phyloP scores from a whole-genome alignment of 2,113 vertebrate genomes.

The Tetrax tetrax region DNA sequence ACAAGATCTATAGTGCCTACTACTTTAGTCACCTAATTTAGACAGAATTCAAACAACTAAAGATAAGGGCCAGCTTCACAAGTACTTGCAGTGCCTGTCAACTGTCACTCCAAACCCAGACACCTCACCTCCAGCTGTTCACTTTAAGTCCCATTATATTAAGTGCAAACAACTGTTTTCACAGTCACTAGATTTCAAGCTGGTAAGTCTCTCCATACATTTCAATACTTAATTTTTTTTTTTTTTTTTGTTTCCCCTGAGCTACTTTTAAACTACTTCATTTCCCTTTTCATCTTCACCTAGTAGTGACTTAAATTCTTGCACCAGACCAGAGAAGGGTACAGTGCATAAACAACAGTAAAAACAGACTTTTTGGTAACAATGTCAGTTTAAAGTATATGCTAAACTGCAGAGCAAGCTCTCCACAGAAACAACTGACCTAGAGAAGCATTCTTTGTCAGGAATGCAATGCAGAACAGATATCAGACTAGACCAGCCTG shows the following conservation, averaged over 20 bases:
- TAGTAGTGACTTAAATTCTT: neutral
- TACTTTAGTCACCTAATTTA: neutral
- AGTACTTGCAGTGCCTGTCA: neutral
- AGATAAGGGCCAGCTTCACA: neutral
- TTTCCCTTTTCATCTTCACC: neutral
- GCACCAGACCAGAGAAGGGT: neutral
- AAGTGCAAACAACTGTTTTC: neutral
- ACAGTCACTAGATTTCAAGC: neutral
- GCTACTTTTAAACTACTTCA: neutral
- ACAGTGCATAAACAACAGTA: neutral
- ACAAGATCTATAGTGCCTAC: neutral
- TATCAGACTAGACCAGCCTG: neutral
- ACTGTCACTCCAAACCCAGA: neutral
- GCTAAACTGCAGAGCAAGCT: neutral
- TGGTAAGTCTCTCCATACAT: neutral
- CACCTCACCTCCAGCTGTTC: neutral
- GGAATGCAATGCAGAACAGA: neutral
- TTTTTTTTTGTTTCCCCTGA: rapidly evolving
- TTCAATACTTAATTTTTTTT: neutral
- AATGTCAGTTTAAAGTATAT: neutral
- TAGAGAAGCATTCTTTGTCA: neutral
- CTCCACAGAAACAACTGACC: neutral
- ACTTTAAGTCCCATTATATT: neutral
- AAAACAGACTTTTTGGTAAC: neutral
- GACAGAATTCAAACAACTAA: neutral